These are phyloP conservation scores for Campaea margaritaria DNA, from an alignment of 2,888 invertebrate species.

Conservation along the genomic window DNA sequence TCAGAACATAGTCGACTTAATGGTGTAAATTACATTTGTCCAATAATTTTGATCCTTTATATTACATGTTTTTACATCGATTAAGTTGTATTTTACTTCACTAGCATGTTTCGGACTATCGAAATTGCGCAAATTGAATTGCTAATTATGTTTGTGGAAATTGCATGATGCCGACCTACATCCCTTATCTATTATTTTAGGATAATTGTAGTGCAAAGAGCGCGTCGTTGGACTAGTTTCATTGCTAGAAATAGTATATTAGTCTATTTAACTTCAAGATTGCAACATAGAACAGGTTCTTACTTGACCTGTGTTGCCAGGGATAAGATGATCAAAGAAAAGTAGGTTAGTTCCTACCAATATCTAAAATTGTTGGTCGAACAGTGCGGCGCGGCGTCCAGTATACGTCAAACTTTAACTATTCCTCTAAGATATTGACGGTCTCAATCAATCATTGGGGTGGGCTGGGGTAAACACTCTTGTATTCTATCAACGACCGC, in stretches of 20 bases:
- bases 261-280: conserved; percentile 14
- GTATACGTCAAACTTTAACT: conserved; percentile 48
- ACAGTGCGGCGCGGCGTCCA: conserved; percentile 5
- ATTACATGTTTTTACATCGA: conserved; percentile 7
- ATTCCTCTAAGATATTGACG: conserved; percentile 57
- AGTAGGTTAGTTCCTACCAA: neutral
- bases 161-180: conserved; percentile 66
- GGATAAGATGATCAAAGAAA: no score
- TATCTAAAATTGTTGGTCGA: neutral
- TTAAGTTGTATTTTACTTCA: conserved; percentile 4
- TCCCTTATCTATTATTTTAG: conserved; percentile 56
- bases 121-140: conserved; percentile 51
- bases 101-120: conserved; percentile 41
- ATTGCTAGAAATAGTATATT: conserved; percentile 33
- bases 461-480: conserved; percentile 62
- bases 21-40: no score
- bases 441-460: conserved; percentile 75
- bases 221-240: conserved; percentile 49
- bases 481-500: conserved; percentile 74
- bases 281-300: no score
- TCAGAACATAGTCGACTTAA: no score
- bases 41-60: no score
- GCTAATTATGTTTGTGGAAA: conserved; percentile 52
- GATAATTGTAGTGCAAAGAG: conserved; percentile 60
- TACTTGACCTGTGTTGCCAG: neutral